These are phyloP conservation scores for Cyanoliseus patagonus DNA, from an alignment of 2,113 vertebrate genomes.

Conservation along the genomic window DNA sequence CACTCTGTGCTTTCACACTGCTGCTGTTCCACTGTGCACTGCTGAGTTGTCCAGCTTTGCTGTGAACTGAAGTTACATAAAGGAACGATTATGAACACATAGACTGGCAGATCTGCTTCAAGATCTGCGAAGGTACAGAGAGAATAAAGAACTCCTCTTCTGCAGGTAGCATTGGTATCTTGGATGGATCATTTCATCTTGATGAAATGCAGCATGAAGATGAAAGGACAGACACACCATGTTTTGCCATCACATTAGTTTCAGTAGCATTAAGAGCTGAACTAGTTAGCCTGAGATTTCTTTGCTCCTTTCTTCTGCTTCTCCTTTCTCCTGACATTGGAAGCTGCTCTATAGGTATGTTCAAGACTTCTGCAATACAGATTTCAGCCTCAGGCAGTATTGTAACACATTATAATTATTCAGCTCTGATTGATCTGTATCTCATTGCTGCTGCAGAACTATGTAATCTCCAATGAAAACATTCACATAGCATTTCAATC, in stretches of 20 bases:
- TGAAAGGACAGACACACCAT: not conserved
- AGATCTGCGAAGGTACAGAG: not conserved
- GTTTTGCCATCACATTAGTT: not conserved
- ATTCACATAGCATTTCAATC: not conserved
- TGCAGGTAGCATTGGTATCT: not conserved
- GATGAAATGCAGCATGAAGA: not conserved
- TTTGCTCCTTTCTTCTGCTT: not conserved
- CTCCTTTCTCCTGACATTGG: not conserved
- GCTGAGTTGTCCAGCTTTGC: not conserved
- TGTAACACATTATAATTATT: not conserved
- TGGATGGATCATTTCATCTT: not conserved
- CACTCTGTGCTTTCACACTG: not conserved
- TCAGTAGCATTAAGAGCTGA: not conserved
- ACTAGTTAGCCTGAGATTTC: not conserved
- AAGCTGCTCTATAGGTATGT: not conserved
- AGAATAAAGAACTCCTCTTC: not conserved
- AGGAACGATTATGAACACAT: not conserved
- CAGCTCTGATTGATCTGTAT: not conserved
- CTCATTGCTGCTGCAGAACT: not conserved
- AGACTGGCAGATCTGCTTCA: not conserved
- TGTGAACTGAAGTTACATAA: not conserved
- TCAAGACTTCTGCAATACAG: not conserved
- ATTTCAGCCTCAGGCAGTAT: not conserved
- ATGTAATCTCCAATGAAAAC: not conserved
- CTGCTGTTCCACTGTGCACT: not conserved